Base-by-base conservation (phyloP, 2,113 vertebrate genomes). In the Oryzias melastigma region DNA sequence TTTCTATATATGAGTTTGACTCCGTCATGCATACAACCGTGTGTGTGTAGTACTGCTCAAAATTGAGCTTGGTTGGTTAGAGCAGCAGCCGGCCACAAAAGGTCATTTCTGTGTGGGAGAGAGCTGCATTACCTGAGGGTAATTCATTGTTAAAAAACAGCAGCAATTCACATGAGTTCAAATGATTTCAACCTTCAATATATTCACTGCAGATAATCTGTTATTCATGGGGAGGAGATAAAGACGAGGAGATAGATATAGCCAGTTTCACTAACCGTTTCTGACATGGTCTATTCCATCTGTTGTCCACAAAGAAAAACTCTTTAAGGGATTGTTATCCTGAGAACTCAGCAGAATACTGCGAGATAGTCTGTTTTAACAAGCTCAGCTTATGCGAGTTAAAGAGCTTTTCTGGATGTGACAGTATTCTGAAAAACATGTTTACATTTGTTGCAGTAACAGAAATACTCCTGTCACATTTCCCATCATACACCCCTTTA, bases 61-160 rank as follows among this genome's bases (percentile, higher is more conserved):
- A 83, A 73, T 70, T 46, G 10, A 73, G 49, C 58, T 18, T 54
- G 42, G 58, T 65, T 7, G 17, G 22, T 42, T 4, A 49, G 41
- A 53, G 27, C 59, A 22, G 69, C 40, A 19, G 14, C 4, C 40
- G 57, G 10, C 54, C 43, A 46, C 7, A 27, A 72, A 85, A 78
- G 71, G 68, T 72, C 19, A 71, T 65, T 68, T 55, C 10, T 24
- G n/a, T 2, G 24, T 44, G 67, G 14, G 52, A 52, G 50, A 64
- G 52, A 67, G 65, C 54, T 53, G 2, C 58, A 59, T 81, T 50
- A 84, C 54, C 46, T 58, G 65, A 45, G 73, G 63, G 52, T 74
- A 55, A 45, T 66, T 52, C 27, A 22, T 58, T 35, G 59, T 68
- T 12, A 52, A 25, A 45, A 64, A 50, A 67, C 67, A 65, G 40